Evolutionary conservation across 2,797 vertebrate genomes (phyloP), one percentile per base, ranked within the genome.

Genomic region (Nannoperca australis): DNA sequence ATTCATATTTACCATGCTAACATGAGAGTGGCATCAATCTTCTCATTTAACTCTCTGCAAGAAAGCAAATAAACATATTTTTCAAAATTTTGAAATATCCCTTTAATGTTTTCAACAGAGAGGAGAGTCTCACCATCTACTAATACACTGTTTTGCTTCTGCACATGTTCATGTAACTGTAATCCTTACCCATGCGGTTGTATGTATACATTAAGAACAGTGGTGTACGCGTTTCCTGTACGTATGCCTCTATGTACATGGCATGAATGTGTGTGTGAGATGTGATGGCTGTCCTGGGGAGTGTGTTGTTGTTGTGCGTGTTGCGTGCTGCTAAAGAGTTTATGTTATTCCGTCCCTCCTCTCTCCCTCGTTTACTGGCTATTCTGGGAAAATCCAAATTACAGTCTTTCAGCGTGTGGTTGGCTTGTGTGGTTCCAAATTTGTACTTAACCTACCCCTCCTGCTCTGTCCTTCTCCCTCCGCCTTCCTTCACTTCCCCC

Each of bases 351-450:
- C 65, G 83, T 92, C 85, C 91, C 92, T 94, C 92, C 88, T 94
- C 91, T 90, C 89, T 92, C 90, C 91, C 93, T 93, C 91, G 88
- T 95, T 94, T 94, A 91, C 94, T 70, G 85, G 89, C 95, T 96
- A 96, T 96, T 95, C 94, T 95, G 93, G 94, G 95, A 95, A 92
- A 93, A 91, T 94, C 92, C 92, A 95, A 95, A 96, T 96, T 95
- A 96, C 88, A 96, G 95, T 95, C 89, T 95, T 95, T 95, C 92
- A 94, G 89, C 60, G 78, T 94, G 95, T 86, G 95, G 95, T 95
- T 80, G 91, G 91, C 93, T 90, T 81, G 90, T 95, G 95, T 84
- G 95, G 95, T 94, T 95, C 94, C 91, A 91, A 90, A 93, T 94
- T 94, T 95, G 94, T 94, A 93, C 92, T 93, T 92, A 92, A 91